Percentiles rank a stretch among this genome's conserved stretches.
Evolutionary conservation across 2,113 vertebrate genomes (phyloP).

Genomic region (Ciconia stormi): DNA sequence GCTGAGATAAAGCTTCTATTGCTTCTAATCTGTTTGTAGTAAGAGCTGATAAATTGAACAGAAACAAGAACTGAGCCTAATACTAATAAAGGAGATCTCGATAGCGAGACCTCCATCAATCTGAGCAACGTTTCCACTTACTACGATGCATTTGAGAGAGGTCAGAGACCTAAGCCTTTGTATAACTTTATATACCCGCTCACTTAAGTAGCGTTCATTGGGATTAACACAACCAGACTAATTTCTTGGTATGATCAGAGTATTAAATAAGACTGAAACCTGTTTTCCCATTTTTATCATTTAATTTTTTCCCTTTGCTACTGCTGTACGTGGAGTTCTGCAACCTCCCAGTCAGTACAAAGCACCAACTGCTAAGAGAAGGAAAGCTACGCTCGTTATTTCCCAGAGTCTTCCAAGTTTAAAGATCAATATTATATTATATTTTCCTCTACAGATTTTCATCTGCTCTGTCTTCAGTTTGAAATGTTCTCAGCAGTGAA

Average conservation of each 20-base stretch:
- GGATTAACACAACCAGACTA: background rate
- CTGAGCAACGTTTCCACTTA: background rate
- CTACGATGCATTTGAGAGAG: background rate
- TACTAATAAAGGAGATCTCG: background rate
- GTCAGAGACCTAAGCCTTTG: background rate
- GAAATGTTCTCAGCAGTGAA: slow-evolving; percentile 55
- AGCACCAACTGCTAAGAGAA: background rate
- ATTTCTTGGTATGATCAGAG: background rate
- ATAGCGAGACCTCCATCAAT: background rate
- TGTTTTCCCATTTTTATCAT: background rate
- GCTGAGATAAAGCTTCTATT: background rate
- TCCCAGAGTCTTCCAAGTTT: background rate
- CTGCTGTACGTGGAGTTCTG: fast-evolving
- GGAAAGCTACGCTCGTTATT: background rate
- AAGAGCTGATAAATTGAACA: background rate
- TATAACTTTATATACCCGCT: background rate
- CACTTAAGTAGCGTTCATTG: background rate
- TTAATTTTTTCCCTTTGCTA: background rate
- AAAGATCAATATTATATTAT: slow-evolving; percentile 33
- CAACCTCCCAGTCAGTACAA: background rate
- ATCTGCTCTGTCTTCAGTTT: slow-evolving; percentile 51
- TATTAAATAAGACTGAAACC: background rate
- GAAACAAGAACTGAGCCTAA: background rate
- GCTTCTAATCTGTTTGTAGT: background rate
- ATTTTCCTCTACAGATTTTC: slow-evolving; percentile 20